phyloP scores from a whole-genome alignment of 2,888 invertebrate genomes.

The Protophormia terraenovae region DNA sequence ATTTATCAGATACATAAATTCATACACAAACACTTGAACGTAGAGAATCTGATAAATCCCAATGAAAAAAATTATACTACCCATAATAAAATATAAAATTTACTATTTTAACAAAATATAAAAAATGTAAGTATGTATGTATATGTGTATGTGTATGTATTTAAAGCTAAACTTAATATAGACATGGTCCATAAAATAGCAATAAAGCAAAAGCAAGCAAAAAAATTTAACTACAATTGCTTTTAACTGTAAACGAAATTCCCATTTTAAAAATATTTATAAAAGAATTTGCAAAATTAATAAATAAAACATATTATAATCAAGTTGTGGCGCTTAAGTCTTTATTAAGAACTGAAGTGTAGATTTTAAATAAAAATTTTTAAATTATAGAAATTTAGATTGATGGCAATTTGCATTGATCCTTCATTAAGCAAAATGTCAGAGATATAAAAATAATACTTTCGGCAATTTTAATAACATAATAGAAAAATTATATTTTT shows the following conservation, averaged over 20 bases:
- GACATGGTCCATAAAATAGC: neutral
- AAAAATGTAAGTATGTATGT: neutral
- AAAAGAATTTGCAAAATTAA: neutral
- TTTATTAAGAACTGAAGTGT: neutral
- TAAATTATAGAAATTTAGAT: too few relatives aligned
- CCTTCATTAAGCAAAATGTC: too few relatives aligned
- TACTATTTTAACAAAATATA: slow-evolving; percentile 11
- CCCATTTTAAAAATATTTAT: neutral
- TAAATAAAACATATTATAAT: neutral
- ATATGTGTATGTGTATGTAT: neutral
- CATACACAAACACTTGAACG: neutral
- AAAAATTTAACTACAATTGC: neutral
- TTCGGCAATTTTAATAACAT: too few relatives aligned
- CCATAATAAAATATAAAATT: slow-evolving; percentile 36
- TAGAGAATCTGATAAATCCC: slow-evolving; percentile 20
- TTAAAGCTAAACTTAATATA: too few relatives aligned
- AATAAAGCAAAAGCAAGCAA: neutral
- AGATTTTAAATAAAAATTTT: too few relatives aligned
- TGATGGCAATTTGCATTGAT: too few relatives aligned
- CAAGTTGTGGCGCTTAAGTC: neutral
- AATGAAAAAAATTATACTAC: slow-evolving; percentile 14
- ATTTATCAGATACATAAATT: slow-evolving; percentile 32
- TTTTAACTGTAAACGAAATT: neutral
- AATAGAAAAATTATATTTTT: too few relatives aligned
- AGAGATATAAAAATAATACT: too few relatives aligned